Conservation (phyloP, 2,797 vertebrate species). For the Pygocentrus nattereri region DNA sequence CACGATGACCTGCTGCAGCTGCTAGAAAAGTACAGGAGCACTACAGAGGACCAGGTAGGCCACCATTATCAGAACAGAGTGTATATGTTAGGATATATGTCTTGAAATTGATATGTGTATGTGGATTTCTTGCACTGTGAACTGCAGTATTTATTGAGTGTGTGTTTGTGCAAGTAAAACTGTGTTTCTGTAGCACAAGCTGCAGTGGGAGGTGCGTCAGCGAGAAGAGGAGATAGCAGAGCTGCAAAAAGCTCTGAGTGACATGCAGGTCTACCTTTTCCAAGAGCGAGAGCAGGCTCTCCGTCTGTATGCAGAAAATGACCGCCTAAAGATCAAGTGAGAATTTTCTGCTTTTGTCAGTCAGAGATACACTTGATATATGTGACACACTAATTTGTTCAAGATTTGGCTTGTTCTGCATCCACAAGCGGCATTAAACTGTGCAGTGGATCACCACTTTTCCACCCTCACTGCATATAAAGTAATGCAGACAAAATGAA, state of each 20-base stretch:
- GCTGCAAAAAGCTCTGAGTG: conserved; percentile 92
- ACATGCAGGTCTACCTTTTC: conserved; percentile 95
- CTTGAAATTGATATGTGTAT: neutral
- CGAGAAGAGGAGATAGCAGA: conserved; percentile 89
- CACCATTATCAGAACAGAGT: neutral
- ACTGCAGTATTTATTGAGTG: neutral
- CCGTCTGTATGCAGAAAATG: conserved; percentile 92
- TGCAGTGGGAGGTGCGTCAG: conserved; percentile 89
- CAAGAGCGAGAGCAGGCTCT: conserved; percentile 94
- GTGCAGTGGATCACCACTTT: neutral
- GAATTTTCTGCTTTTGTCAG: conserved; percentile 3
- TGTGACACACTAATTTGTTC: too few species aligned
- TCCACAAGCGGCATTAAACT: neutral
- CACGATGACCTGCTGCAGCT: conserved; percentile 88
- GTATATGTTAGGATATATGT: neutral
- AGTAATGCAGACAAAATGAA: neutral
- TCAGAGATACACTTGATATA: neutral
- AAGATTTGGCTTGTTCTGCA: neutral
- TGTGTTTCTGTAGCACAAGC: conserved; percentile 82
- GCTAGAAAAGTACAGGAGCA: conserved; percentile 86
- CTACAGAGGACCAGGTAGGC: conserved; percentile 86
- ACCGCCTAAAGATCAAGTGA: conserved; percentile 94
- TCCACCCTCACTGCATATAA: neutral
- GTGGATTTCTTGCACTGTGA: neutral
- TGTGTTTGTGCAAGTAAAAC: neutral